Conservation (phyloP, 2,888 invertebrate genomes). For the Drosophila engyochracea region DNA sequence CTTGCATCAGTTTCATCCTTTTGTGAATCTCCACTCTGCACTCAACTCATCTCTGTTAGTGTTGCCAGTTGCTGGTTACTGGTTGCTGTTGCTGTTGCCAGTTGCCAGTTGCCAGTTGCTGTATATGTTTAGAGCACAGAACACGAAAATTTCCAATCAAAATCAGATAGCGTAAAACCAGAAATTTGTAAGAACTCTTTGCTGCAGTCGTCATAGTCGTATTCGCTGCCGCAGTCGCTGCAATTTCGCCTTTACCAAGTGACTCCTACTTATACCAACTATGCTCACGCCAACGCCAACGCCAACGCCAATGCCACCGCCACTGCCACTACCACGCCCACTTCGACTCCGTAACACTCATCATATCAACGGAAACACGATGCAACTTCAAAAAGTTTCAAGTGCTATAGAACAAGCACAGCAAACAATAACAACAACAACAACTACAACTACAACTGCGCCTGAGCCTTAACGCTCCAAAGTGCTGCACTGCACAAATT, state of each 20-base stretch:
- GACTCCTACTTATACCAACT: slow-evolving; percentile 1
- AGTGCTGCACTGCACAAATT: slow-evolving; percentile 64
- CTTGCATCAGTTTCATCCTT: slow-evolving; percentile 22
- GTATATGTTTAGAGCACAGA: slow-evolving; percentile 45
- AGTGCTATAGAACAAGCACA: slow-evolving; percentile 36
- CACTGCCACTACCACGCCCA: not conserved
- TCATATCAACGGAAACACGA: slow-evolving; percentile 13
- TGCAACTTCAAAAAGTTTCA: slow-evolving; percentile 48
- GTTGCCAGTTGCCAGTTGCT: slow-evolving; percentile 17
- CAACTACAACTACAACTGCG: slow-evolving; percentile 28
- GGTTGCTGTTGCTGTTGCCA: not conserved
- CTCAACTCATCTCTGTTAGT: slow-evolving; percentile 5
- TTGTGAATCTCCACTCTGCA: slow-evolving; percentile 20
- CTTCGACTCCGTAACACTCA: slow-evolving; percentile 2
- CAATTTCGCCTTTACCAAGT: slow-evolving; percentile 9
- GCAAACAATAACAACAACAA: slow-evolving; percentile 24
- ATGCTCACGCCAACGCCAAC: not conserved
- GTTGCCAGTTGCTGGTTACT: not conserved
- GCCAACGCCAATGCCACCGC: not conserved
- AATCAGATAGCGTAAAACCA: slow-evolving; percentile 76
- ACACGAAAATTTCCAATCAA: slow-evolving; percentile 78
- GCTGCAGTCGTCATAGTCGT: slow-evolving; percentile 56
- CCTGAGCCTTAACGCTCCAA: slow-evolving; percentile 32
- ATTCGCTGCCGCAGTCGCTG: slow-evolving; percentile 4
- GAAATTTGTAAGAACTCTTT: slow-evolving; percentile 71